Evolutionary conservation across 2,888 invertebrate species (phyloP).

Genomic region (Euplexia lucipara): DNA sequence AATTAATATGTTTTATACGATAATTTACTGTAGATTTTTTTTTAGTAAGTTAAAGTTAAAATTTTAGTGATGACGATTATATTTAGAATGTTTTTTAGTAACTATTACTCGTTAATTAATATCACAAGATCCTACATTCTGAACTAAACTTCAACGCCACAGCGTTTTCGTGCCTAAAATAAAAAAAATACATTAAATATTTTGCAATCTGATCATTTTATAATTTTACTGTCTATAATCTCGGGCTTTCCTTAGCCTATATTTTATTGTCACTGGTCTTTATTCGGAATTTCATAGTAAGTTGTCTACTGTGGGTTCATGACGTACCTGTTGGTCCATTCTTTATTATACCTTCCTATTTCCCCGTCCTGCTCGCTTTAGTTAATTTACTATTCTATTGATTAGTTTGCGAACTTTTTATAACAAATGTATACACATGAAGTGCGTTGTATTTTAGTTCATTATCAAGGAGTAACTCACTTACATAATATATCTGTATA

Average conservation of each 20-base stretch:
- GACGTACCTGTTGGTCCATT: not conserved
- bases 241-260: not conserved
- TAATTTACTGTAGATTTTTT: slow-evolving; percentile 36
- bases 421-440: too few species aligned
- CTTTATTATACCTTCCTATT: not conserved
- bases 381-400: not conserved
- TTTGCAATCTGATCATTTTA: not conserved
- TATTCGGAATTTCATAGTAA: not conserved
- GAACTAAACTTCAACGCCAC: slow-evolving; percentile 16
- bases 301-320: not conserved
- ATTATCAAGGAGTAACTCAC: slow-evolving; percentile 16
- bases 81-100: slow-evolving; percentile 45
- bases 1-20: slow-evolving; percentile 57
- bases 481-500: slow-evolving; percentile 35
- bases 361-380: not conserved
- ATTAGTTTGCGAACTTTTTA: not conserved
- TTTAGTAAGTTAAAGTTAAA: slow-evolving; percentile 51
- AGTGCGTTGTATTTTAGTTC: slow-evolving; percentile 38
- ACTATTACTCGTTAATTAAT: slow-evolving; percentile 27
- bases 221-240: not conserved
- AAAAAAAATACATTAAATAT: not conserved
- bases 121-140: slow-evolving; percentile 19
- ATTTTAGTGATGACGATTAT: slow-evolving; percentile 53
- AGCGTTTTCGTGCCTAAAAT: not conserved
- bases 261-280: not conserved